These are phyloP conservation scores for Aspidoscelis tigris DNA, from an alignment of 2,113 vertebrate genomes.

Conservation along the genomic window DNA sequence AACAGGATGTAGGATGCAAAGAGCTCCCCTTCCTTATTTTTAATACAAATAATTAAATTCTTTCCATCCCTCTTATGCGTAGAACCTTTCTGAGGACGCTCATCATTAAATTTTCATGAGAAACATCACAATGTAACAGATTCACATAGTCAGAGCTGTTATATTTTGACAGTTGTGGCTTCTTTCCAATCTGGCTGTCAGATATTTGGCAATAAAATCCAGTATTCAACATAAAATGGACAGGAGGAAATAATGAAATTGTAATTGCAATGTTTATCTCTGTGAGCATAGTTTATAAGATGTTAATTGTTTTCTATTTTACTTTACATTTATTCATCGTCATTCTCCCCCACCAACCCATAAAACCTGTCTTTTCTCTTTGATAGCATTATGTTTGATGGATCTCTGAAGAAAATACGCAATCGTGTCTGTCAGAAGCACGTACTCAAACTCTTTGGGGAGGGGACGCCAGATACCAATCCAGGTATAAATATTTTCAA, in stretches of 20 bases:
- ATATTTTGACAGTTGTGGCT: conserved; percentile 75
- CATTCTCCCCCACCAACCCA: conserved; percentile 42
- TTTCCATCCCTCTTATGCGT: conserved; percentile 56
- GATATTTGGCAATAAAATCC: conserved; percentile 84
- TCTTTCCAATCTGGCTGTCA: conserved; percentile 84
- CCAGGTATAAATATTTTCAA: conserved; percentile 43
- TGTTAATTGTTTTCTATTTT: conserved; percentile 58
- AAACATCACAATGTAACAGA: conserved; percentile 75
- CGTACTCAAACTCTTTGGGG: conserved; percentile 14
- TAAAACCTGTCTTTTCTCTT: conserved; percentile 57
- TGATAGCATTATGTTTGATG: conserved; percentile 59
- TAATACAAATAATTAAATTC: conserved; percentile 82
- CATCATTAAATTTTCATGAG: conserved; percentile 82
- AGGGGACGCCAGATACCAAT: conserved; percentile 48
- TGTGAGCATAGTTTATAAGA: conserved; percentile 64
- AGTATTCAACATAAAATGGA: conserved; percentile 73
- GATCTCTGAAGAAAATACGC: conserved; percentile 45
- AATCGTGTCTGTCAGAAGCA: conserved; percentile 31
- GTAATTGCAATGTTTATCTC: conserved; percentile 72
- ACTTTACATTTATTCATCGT: conserved; percentile 58
- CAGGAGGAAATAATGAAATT: conserved; percentile 69
- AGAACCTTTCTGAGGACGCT: conserved; percentile 67
- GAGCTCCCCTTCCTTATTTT: conserved; percentile 68
- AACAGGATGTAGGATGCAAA: conserved; percentile 63
- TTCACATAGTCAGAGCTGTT: conserved; percentile 68